These are phyloP conservation scores for Neodiprion lecontei DNA, from an alignment of 1,140 invertebrate genomes.

Conservation along the genomic window DNA sequence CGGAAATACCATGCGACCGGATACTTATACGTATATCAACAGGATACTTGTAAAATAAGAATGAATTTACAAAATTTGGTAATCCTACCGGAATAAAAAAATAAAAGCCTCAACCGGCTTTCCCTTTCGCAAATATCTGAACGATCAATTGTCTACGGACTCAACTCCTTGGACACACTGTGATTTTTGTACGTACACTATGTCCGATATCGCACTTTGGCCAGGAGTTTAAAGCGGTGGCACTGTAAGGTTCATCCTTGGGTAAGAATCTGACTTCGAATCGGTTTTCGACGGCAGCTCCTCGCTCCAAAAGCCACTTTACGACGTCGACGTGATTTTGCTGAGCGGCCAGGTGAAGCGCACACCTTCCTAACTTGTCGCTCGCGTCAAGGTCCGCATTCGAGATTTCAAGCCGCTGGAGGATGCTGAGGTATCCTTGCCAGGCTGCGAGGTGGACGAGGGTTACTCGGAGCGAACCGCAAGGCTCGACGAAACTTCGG, in stretches of 20 bases:
- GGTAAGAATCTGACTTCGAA: conserved; percentile 26
- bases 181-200: not conserved
- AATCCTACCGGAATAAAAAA: no score
- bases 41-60: no score
- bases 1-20: no score
- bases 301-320: conserved; percentile 31
- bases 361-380: conserved; percentile 37
- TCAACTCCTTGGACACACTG: no score
- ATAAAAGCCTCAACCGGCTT: no score
- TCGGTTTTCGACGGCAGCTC: conserved; percentile 19
- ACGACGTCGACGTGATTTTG: not conserved
- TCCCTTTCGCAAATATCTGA: no score
- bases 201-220: not conserved
- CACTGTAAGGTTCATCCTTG: conserved; percentile 13
- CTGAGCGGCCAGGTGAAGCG: conserved; percentile 32
- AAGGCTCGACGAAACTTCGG: conserved; percentile 15
- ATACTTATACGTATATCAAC: no score
- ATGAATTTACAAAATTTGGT: no score
- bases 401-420: conserved; percentile 24
- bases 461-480: not conserved
- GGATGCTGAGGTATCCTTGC: conserved; percentile 27
- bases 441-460: conserved; percentile 34
- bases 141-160: no score
- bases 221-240: not conserved
- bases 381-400: conserved; percentile 31